These are phyloP conservation scores for Limnothrissa miodon DNA, from an alignment of 2,113 vertebrate genomes.

Conservation along the genomic window DNA sequence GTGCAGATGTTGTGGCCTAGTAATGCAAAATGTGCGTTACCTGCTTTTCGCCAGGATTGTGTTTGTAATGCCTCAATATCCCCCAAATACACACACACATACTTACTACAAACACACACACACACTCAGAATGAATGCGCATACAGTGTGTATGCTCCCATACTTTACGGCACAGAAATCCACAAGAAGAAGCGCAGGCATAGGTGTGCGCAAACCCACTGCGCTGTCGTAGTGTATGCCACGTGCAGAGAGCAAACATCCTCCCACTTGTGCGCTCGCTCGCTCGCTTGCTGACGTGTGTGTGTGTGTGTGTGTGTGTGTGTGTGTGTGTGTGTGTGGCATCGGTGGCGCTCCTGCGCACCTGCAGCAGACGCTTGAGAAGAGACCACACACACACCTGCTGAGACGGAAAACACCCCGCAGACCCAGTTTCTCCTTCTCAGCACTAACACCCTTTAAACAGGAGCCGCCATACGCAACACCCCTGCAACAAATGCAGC, in stretches of 20 bases:
- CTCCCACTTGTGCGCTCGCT: neutral
- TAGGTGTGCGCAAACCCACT: neutral
- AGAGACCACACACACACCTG: slow-evolving; percentile 7
- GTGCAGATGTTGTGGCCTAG: neutral
- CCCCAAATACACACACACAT: too few relatives aligned
- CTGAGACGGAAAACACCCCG: neutral
- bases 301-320: too few relatives aligned
- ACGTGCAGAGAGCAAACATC: neutral
- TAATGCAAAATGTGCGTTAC: neutral
- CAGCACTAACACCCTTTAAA: neutral
- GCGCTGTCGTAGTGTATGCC: neutral
- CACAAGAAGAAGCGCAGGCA: neutral
- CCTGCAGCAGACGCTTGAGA: neutral
- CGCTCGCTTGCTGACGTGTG: neutral
- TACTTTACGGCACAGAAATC: neutral
- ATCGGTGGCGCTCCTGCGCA: neutral
- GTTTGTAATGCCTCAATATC: too few relatives aligned
- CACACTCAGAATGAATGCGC: too few relatives aligned
- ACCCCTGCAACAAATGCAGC: neutral
- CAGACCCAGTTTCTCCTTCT: neutral
- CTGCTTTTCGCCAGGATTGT: neutral
- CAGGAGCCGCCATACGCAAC: neutral
- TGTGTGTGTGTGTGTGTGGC: too few relatives aligned
- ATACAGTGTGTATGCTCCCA: too few relatives aligned
- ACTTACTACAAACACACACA: too few relatives aligned